Percentiles rank a stretch among this genome's conserved stretches.
These are phyloP conservation scores for Augochlora pura DNA, from an alignment of 1,140 invertebrate genomes.

Conservation along the genomic window DNA sequence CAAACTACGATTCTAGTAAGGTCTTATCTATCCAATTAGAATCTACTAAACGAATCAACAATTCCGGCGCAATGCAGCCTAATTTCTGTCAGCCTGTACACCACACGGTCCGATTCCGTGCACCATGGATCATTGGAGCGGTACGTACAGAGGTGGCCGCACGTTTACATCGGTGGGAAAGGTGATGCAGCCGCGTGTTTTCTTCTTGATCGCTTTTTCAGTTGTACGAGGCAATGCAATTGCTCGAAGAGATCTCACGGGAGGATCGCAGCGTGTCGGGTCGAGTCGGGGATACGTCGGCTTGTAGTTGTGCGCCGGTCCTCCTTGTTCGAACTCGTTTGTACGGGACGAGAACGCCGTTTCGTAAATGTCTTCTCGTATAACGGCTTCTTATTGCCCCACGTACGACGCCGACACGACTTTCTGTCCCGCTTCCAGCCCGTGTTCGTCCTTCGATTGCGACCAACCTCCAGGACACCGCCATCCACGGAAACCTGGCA, in stretches of 20 bases:
- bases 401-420: slow-evolving; percentile 50
- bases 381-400: slow-evolving; percentile 60
- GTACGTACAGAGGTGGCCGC: neutral
- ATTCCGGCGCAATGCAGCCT: too few species aligned
- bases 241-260: slow-evolving; percentile 53
- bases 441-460: slow-evolving; percentile 22
- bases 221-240: slow-evolving; percentile 41
- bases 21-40: too few species aligned
- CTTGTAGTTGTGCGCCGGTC: slow-evolving; percentile 9
- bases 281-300: slow-evolving; percentile 37
- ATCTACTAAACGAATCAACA: too few species aligned
- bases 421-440: slow-evolving; percentile 36
- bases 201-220: slow-evolving; percentile 37
- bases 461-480: slow-evolving; percentile 1
- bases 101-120: too few species aligned
- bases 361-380: slow-evolving; percentile 62
- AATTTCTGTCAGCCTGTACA: too few species aligned
- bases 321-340: slow-evolving; percentile 39
- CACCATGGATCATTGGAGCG: too few species aligned
- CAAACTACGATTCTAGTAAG: too few species aligned
- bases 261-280: slow-evolving; percentile 40
- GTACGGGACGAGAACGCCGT: slow-evolving; percentile 36
- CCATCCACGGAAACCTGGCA: slow-evolving; percentile 32
- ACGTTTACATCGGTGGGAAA: neutral
- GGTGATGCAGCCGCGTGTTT: neutral